phyloP scores from a whole-genome alignment of 1,140 invertebrate species.

The Antheraea pernyi region DNA sequence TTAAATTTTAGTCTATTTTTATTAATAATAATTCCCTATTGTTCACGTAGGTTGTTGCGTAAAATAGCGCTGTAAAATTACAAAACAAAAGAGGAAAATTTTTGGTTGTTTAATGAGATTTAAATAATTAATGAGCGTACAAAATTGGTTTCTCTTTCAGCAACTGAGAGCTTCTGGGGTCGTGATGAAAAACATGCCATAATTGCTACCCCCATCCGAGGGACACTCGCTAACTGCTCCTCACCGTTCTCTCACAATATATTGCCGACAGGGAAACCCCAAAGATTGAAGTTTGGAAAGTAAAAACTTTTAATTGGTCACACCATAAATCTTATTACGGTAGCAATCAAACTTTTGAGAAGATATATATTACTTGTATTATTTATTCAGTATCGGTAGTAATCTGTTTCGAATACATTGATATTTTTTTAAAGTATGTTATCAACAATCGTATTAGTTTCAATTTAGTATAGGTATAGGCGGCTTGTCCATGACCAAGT shows the following conservation, averaged over 20 bases:
- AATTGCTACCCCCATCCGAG: conserved; percentile 59
- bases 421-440: too few relatives aligned
- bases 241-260: conserved; percentile 24
- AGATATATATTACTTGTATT: conserved; percentile 11
- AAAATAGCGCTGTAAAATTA: conserved; percentile 37
- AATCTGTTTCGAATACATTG: background rate
- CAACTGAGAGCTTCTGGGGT: conserved; percentile 42
- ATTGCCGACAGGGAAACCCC: conserved; percentile 36
- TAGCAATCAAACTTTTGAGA: conserved; percentile 36
- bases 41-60: conserved; percentile 28
- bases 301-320: conserved; percentile 42
- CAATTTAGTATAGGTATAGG: too few relatives aligned
- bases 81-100: conserved; percentile 55
- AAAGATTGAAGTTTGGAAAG: conserved; percentile 49
- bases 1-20: too few relatives aligned
- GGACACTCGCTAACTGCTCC: conserved; percentile 24
- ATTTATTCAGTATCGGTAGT: background rate
- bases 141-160: conserved; percentile 76
- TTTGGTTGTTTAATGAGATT: conserved; percentile 77
- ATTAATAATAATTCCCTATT: conserved; percentile 9
- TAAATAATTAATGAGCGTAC: conserved; percentile 79
- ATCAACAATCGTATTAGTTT: too few relatives aligned
- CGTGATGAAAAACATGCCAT: conserved; percentile 62
- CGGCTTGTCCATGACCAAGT: too few relatives aligned
- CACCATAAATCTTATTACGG: conserved; percentile 40